Conservation (phyloP, 2,113 vertebrate species). For the Turdus rufiventris region DNA sequence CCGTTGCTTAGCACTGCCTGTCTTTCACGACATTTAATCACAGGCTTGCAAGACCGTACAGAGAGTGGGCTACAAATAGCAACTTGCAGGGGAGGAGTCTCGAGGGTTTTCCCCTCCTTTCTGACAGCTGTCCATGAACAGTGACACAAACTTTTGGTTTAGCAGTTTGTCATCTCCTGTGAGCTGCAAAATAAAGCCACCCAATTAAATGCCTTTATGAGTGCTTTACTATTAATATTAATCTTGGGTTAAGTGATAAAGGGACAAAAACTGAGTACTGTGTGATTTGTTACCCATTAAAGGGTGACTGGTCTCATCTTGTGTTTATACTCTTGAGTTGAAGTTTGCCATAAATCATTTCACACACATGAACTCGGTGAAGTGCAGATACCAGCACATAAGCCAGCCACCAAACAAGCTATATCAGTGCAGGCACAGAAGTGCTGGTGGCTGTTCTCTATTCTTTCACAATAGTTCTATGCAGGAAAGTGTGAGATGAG, state of each 20-base stretch:
- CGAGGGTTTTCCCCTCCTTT: background rate
- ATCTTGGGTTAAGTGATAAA: background rate
- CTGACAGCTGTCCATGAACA: background rate
- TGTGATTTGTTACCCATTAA: background rate
- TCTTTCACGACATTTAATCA: background rate
- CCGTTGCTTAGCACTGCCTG: background rate
- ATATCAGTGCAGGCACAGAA: background rate
- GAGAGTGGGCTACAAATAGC: background rate
- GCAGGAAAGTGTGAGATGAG: background rate
- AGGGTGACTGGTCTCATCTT: background rate
- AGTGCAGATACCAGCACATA: background rate
- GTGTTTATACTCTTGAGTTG: background rate
- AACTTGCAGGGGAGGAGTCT: background rate
- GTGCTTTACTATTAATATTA: background rate
- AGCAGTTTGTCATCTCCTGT: background rate
- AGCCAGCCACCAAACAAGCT: background rate
- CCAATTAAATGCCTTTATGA: background rate
- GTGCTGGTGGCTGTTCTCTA: background rate
- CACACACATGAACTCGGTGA: rapidly evolving
- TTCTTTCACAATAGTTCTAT: background rate
- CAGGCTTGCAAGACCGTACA: background rate
- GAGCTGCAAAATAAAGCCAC: background rate
- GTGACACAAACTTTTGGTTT: background rate
- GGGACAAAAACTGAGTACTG: background rate
- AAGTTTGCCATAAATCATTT: background rate